Percentiles rank a stretch among this genome's conserved stretches.
Conservation (phyloP, 2,797 vertebrate genomes). For the Crenichthys baileyi region DNA sequence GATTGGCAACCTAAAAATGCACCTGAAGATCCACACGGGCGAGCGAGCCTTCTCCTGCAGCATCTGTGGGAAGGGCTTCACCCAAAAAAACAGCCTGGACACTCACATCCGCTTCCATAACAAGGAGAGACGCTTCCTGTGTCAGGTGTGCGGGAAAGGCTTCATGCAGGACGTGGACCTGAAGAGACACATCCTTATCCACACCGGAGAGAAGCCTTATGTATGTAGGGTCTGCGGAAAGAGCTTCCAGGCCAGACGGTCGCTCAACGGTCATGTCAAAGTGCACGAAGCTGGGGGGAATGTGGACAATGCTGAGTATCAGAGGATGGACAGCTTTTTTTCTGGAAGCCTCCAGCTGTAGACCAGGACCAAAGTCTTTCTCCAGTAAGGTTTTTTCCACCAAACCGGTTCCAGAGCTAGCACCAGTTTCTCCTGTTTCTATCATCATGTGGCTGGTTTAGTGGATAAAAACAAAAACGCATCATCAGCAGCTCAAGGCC, state of each 20-base stretch:
- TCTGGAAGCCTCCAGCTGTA: slow-evolving; percentile 49
- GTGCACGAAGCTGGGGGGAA: slow-evolving; percentile 15
- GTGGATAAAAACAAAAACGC: too few relatives aligned
- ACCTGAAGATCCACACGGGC: slow-evolving; percentile 68
- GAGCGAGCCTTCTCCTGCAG: slow-evolving; percentile 60
- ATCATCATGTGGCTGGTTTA: too few relatives aligned
- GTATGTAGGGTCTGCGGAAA: slow-evolving; percentile 61
- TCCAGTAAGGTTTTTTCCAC: too few relatives aligned
- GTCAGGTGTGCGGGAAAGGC: slow-evolving; percentile 71
- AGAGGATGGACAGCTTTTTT: slow-evolving; percentile 19
- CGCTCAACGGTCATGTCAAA: slow-evolving; percentile 63
- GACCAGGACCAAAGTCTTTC: background rate
- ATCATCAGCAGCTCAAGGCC: too few relatives aligned
- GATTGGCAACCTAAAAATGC: slow-evolving; percentile 64
- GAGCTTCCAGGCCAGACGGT: slow-evolving; percentile 66
- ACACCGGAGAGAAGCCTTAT: slow-evolving; percentile 68
- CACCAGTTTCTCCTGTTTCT: too few relatives aligned
- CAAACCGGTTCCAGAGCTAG: background rate
- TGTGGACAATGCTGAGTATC: background rate
- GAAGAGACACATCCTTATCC: slow-evolving; percentile 68
- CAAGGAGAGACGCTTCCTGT: slow-evolving; percentile 65
- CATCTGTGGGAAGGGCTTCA: slow-evolving; percentile 68
- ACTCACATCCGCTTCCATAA: slow-evolving; percentile 71
- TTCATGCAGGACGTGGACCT: slow-evolving; percentile 73
- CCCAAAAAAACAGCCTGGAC: slow-evolving; percentile 66